Evolutionary conservation across 2,888 invertebrate genomes (phyloP), one percentile per base, ranked within the genome.

Genomic region (Marasmarcha lunaedactyla): DNA sequence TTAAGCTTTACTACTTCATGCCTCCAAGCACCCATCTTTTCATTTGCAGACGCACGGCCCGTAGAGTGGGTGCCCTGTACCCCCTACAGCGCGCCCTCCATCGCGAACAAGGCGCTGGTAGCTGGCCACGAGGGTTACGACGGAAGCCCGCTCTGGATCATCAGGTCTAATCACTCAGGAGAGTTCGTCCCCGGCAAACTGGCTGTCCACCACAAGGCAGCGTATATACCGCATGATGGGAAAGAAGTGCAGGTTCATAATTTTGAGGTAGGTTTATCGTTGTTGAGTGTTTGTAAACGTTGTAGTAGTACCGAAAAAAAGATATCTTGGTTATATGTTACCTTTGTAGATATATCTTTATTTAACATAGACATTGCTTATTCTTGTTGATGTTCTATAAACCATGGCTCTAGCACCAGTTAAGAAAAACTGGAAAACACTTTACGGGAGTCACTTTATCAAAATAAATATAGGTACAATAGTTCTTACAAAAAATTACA

Each of bases 71-170:
- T 71, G 1, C 50, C 67, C 9, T 54, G 68, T 1, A 73, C 69
- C 0, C 49, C 70, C 1, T 43, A 52, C 1, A 54, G 59, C 0
- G 77, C 77, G 0, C 36, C 51, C 0, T 46, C 56, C 1, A 54
- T 72, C 1, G 43, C 60, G 1, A 59, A 62, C 15, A 62, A 59
- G 15, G 84, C 83, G 0, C 63, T 71, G 7, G 62, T 71, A 1
- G 81, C 61, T 1, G 84, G 84, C 2, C 66, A 55, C 37, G 84
- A 84, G 45, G 81, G 67, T 1, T 76, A 78, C 73, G 83, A 84
- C 43, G 54, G 63, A 10, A 83, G 76, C 45, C 81, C 81, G 0
- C 54, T 84, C 5, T 83, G 79, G 68, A 54, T 74, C 4, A 81
- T 84, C 44, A 63, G 84, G 41, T 66, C 81, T 0, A 71, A 74